These are phyloP conservation scores for Abrostola tripartita DNA, from an alignment of 2,888 invertebrate genomes.

Conservation along the genomic window DNA sequence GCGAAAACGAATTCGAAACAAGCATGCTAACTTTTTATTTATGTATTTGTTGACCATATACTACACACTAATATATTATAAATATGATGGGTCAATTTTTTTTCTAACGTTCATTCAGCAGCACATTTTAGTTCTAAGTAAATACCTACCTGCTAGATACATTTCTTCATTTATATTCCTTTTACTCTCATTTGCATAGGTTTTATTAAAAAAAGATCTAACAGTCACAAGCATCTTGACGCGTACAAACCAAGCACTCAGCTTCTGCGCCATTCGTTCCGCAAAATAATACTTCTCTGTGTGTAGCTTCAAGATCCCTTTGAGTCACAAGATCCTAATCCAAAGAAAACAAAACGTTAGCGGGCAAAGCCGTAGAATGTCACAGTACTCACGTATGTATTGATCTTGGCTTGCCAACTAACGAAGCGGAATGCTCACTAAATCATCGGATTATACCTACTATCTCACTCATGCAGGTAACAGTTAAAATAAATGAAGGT, in stretches of 20 bases:
- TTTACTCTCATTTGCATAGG: not conserved
- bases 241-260: not conserved
- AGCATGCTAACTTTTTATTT: no score
- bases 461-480: conserved; percentile 60
- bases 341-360: conserved; percentile 1
- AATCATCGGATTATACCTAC: conserved; percentile 58
- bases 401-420: conserved; percentile 54
- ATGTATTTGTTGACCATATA: no score
- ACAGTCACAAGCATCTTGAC: not conserved
- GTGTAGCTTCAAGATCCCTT: not conserved
- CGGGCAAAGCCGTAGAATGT: conserved; percentile 15
- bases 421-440: conserved; percentile 59
- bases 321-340: not conserved
- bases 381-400: conserved; percentile 40
- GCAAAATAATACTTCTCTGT: not conserved
- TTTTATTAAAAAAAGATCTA: not conserved
- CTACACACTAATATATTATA: no score
- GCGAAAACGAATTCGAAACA: no score
- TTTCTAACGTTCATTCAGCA: no score
- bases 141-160: no score
- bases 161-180: no score
- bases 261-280: not conserved
- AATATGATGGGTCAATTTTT: no score
- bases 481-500: conserved; percentile 58
- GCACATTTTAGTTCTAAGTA: no score